Conservation (phyloP, 2,797 vertebrate species). For the Liparis tanakae region DNA sequence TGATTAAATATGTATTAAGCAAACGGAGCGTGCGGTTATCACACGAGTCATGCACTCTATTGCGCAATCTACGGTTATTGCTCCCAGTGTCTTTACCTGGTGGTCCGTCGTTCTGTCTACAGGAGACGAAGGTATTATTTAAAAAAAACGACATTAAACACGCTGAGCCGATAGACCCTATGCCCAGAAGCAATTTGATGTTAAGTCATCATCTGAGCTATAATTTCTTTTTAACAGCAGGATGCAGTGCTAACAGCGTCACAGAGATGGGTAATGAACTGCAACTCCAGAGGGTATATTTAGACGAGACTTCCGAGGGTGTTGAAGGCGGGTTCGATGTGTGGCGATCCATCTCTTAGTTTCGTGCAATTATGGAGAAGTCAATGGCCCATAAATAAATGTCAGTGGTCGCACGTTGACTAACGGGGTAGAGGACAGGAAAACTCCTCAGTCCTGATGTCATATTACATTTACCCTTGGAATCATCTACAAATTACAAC, state of each 20-base stretch:
- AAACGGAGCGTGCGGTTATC: constrained; percentile 5
- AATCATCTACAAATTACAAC: background rate
- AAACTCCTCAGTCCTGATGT: background rate
- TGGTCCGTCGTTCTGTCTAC: constrained; percentile 2
- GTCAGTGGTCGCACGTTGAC: background rate
- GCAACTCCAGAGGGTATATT: constrained; percentile 8
- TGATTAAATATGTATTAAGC: constrained; percentile 8
- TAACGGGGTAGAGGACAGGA: background rate
- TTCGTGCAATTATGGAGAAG: background rate
- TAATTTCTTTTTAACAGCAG: background rate
- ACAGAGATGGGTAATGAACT: background rate
- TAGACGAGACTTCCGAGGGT: background rate
- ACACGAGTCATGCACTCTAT: constrained; percentile 12
- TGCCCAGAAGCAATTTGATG: constrained; percentile 8
- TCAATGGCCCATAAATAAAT: background rate
- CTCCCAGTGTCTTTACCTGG: background rate
- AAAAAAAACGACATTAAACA: background rate
- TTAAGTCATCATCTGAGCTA: background rate
- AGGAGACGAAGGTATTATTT: background rate
- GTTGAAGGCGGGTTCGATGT: constrained; percentile 9
- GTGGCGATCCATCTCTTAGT: background rate
- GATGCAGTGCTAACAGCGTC: constrained; percentile 3
- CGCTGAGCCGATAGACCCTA: background rate
- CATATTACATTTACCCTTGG: background rate
- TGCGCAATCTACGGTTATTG: background rate